Evolutionary conservation across 2,888 invertebrate genomes (phyloP), one percentile per base, ranked within the genome.

Genomic region (Caenorhabditis sinica): DNA sequence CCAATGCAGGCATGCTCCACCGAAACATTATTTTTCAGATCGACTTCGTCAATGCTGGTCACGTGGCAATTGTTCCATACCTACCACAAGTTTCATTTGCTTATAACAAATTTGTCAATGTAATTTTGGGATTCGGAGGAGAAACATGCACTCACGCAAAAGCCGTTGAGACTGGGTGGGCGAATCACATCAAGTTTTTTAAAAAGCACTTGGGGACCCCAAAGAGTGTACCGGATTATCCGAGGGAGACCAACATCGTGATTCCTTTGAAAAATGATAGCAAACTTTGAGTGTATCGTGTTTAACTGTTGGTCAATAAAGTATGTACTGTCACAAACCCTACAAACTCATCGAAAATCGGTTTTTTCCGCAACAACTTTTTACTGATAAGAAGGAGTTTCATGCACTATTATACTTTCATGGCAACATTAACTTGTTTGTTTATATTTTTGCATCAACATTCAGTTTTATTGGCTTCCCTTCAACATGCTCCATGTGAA

Each of bases 31-130:
- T 28, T 25, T 63, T 65, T 20, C 61, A 80, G 72, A 51, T 75
- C 17, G 76, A 81, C 2, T 28, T 75, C 9, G 51, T 75, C 4
- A 28, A 51, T 6, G 75, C 76, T 30, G 49, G 49, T 5, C 49
- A 49, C 49, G 49, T 49, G 49, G 20, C 20, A 5, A 20, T 49
- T n/a, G 8, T 49, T 15, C 49, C 49, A 20, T 49, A 49, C 49
- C 3, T 49, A 3, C 49, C 49, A 49, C 20, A 49, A 20, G 8
- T 8, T 5, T 49, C n/a, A 6, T 49, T 49, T 5, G 49, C 20
- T 6, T 49, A 49, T 11, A 49, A 49, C 20, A 49, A 49, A 49
- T 49, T 49, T 5, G n/a, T 49, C n/a, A 15, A 49, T 20, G 20
- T 49, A 1, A 49, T 20, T 49, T 49, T 49, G 49, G 49, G 20